phyloP scores from a whole-genome alignment of 2,888 invertebrate genomes.

The Pristionchus fissidentatus region DNA sequence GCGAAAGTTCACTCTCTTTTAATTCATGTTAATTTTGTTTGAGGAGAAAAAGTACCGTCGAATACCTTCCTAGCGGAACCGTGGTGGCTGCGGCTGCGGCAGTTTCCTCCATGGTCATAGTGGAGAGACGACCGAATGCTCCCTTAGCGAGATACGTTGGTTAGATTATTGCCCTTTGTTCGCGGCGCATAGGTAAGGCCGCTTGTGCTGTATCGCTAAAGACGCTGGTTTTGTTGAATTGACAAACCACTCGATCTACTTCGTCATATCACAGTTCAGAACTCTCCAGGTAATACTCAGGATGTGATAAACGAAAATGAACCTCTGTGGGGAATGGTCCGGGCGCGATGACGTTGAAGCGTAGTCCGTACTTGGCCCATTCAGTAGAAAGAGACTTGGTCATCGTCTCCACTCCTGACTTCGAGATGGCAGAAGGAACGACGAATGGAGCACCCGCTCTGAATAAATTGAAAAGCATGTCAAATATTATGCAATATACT shows the following conservation, averaged over 20 bases:
- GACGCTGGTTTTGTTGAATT: no score
- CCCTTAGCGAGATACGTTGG: slow-evolving; percentile 74
- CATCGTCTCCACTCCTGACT: slow-evolving; percentile 79
- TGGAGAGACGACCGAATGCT: slow-evolving; percentile 78
- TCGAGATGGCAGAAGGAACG: slow-evolving; percentile 79
- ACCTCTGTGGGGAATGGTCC: slow-evolving; percentile 79
- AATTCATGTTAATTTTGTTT: not conserved
- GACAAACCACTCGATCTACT: not conserved
- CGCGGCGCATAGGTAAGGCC: no score
- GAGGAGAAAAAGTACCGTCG: no score
- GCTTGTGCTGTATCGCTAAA: no score
- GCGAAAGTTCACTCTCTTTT: not conserved
- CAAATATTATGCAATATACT: not conserved
- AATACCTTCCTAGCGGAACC: slow-evolving; percentile 55
- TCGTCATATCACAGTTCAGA: not conserved
- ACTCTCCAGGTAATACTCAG: no score
- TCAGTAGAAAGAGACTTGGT: slow-evolving; percentile 79
- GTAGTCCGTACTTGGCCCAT: slow-evolving; percentile 79
- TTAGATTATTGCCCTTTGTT: no score
- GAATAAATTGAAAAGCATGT: not conserved
- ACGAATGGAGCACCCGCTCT: slow-evolving; percentile 79
- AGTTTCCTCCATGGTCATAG: slow-evolving; percentile 73
- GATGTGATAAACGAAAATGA: not conserved
- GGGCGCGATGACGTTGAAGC: slow-evolving; percentile 80
- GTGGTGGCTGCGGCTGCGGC: slow-evolving; percentile 40